These are phyloP conservation scores for Thalassarche chlororhynchos DNA, from an alignment of 2,113 vertebrate genomes.

Conservation along the genomic window DNA sequence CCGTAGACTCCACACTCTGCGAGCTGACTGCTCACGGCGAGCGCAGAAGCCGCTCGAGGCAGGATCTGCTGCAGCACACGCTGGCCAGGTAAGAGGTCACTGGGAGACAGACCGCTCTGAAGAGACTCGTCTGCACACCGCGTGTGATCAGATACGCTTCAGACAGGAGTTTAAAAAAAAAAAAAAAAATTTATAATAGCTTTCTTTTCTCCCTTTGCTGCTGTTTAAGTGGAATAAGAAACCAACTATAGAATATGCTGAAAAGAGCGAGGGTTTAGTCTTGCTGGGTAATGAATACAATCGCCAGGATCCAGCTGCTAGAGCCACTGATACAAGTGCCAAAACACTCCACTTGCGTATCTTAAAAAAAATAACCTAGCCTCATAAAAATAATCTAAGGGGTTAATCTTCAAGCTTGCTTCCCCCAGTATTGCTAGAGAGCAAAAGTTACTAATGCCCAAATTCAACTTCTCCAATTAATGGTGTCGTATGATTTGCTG, in stretches of 20 bases:
- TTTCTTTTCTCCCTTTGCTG: neutral
- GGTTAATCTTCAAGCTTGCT: neutral
- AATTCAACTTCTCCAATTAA: neutral
- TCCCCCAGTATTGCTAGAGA: neutral
- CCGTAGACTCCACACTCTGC: rapidly evolving
- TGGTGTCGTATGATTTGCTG: neutral
- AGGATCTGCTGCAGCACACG: neutral
- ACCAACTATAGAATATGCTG: rapidly evolving
- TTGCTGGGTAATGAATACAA: neutral
- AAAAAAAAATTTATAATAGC: rapidly evolving
- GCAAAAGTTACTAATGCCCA: neutral
- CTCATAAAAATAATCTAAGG: neutral
- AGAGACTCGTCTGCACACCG: neutral
- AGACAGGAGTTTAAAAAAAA: neutral
- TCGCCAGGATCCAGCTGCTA: neutral
- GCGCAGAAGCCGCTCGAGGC: neutral
- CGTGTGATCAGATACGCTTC: neutral
- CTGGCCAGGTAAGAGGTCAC: too few species aligned
- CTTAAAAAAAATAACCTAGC: neutral
- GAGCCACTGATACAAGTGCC: rapidly evolving
- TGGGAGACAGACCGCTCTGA: rapidly evolving
- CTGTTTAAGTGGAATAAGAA: neutral
- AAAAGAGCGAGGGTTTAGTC: neutral
- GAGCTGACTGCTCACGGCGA: neutral
- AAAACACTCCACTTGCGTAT: neutral